phyloP scores from a whole-genome alignment of 2,888 invertebrate genomes.

The Helicoverpa assulta region DNA sequence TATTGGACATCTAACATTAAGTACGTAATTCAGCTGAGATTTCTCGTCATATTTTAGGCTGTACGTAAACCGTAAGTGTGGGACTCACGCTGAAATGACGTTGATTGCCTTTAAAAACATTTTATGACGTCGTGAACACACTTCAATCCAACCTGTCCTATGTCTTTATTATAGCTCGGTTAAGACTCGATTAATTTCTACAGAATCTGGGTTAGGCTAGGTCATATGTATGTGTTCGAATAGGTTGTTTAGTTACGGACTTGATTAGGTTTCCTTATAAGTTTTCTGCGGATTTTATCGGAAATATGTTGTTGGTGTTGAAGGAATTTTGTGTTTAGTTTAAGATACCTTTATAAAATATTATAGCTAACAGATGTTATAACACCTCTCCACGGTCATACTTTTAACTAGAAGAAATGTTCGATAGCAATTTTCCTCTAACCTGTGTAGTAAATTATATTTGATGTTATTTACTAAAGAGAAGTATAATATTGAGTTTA shows the following conservation, averaged over 20 bases:
- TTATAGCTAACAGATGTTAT: too few relatives aligned
- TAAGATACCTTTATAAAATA: conserved; percentile 12
- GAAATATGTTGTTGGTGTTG: conserved; percentile 34
- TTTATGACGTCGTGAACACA: conserved; percentile 69
- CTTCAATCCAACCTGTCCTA: conserved; percentile 56
- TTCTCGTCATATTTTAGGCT: conserved; percentile 59
- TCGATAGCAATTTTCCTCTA: too few relatives aligned
- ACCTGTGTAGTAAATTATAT: too few relatives aligned
- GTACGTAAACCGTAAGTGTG: conserved; percentile 59
- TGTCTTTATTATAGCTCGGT: conserved; percentile 57
- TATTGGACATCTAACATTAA: conserved; percentile 53
- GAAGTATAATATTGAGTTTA: too few relatives aligned
- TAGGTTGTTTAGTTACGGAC: conserved; percentile 42
- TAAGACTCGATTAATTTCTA: conserved; percentile 52
- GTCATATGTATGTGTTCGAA: conserved; percentile 20
- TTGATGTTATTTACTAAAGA: too few relatives aligned
- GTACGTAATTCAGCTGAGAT: conserved; percentile 53
- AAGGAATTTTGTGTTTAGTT: conserved; percentile 27
- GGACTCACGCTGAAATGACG: conserved; percentile 67
- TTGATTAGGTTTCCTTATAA: conserved; percentile 55
- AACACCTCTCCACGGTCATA: too few relatives aligned
- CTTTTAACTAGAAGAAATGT: too few relatives aligned
- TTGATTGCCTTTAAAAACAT: conserved; percentile 71
- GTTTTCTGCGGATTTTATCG: conserved; percentile 41
- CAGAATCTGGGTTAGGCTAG: conserved; percentile 57